Conservation (phyloP, 23 tunicate genomes). For the Diplosoma virens region DNA sequence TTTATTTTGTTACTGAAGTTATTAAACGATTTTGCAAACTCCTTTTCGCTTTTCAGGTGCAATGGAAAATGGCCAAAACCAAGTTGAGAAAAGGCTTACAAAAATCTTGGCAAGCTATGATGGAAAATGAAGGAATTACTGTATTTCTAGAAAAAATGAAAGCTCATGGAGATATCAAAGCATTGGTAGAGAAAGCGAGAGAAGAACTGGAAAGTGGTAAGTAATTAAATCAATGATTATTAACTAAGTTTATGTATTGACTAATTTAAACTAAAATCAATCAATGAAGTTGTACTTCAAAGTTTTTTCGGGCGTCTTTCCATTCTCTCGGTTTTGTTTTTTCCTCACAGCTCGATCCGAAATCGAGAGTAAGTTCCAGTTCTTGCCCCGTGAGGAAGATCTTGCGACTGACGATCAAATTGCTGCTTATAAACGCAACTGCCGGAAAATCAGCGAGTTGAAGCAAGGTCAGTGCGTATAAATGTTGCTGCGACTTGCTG, state of each 20-base stretch:
- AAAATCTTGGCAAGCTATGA: neutral
- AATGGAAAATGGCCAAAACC: neutral
- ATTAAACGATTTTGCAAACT: no score
- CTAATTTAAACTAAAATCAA: no score
- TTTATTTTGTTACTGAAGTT: no score
- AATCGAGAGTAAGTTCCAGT: no score
- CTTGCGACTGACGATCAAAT: slow-evolving; percentile 7
- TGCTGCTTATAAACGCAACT: neutral
- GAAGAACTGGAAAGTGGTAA: neutral
- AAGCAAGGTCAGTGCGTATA: neutral
- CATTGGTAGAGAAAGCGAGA: neutral
- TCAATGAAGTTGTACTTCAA: no score
- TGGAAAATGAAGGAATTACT: neutral
- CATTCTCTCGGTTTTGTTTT: no score
- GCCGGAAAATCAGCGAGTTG: neutral
- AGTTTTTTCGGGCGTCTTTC: no score
- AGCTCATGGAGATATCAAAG: neutral
- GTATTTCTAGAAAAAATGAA: neutral
- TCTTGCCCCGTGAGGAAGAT: no score
- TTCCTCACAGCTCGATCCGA: no score
- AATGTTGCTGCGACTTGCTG: no score
- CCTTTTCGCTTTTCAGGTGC: neutral
- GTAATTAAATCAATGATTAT: neutral
- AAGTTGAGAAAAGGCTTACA: neutral
- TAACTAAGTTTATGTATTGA: no score